These are phyloP conservation scores for Pseudomyrmex sp. DNA, from an alignment of 1,140 invertebrate species.

Conservation along the genomic window DNA sequence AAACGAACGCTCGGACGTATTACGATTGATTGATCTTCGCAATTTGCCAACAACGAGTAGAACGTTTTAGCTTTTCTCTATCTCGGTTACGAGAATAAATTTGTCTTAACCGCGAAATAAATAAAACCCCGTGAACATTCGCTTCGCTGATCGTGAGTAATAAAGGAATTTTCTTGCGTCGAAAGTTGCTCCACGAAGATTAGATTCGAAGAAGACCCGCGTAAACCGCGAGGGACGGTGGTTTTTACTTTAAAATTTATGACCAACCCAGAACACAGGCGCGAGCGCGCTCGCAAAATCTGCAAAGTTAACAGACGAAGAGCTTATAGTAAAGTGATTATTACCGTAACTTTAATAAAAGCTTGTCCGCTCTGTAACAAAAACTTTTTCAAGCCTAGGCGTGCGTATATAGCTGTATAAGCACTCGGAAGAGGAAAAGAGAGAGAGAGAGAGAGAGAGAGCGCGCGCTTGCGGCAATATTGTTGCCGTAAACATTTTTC, in stretches of 20 bases:
- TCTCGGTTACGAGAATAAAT: not conserved
- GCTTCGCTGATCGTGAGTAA: not conserved
- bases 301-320: conserved; percentile 47
- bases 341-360: conserved; percentile 58
- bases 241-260: conserved; percentile 31
- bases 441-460: too few species aligned
- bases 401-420: not conserved
- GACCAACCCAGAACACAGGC: not conserved
- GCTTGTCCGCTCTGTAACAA: conserved; percentile 34
- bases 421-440: not conserved
- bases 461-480: conserved; percentile 33
- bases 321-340: conserved; percentile 57
- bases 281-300: conserved; percentile 31
- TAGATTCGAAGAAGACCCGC: not conserved
- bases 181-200: not conserved
- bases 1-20: too few species aligned
- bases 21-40: too few species aligned
- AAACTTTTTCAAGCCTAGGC: conserved; percentile 44
- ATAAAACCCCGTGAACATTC: not conserved
- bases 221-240: conserved; percentile 22
- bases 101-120: not conserved
- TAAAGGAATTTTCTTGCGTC: not conserved
- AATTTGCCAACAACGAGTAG: too few species aligned
- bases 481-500: conserved; percentile 57
- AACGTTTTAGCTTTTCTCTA: not conserved